Base-by-base conservation (phyloP, 2,888 invertebrate species). In the Pterostichus madidus region DNA sequence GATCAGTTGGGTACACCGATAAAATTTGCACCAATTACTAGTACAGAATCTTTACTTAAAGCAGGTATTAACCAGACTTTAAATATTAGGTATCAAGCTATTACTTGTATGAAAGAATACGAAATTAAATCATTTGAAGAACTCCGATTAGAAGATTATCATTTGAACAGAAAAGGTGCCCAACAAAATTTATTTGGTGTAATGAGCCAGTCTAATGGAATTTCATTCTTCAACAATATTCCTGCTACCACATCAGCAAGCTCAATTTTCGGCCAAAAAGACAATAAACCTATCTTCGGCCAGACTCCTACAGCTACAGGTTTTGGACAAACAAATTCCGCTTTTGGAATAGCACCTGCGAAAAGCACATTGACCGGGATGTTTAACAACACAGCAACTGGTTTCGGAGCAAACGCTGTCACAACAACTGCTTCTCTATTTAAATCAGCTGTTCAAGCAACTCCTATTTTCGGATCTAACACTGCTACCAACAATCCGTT, bases 101-200 rank as follows among this genome's bases (percentile, higher is more conserved):
- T 99, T 84, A 98, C 98, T 0, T 97, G 97, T 83, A 99, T 99
- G 99, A 98, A 98, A 91, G 98, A 99, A 88, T 99, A 99, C 88
- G 99, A 99, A 88, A 90, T 89, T 73, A 99, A 99, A 89, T 97
- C 97, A 0, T 90, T 99, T 31, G 99, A 99, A 90, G 99, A 99
- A 89, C 91, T 99, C 4, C 93, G 99, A 7, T 91, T 95, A 80
- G 99, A 99, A 88, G 99, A 99, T 90, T 99, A 99, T 89, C 90
- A 93, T 31, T 96, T 96, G 0, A 97, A 97, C 76, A 92, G 98
- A 3, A 99, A 98, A 91, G 97, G 98, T 49, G 92, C 91, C 46
- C 88, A 88, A 15, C 39, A 39, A 7, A 7, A 8, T 39, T 1
- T 8, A 39, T 94, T 93, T 86, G 92, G 93, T 0, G 85, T 88